Conservation (phyloP, 2,797 vertebrate species). For the Mormyrops attenuatus region DNA sequence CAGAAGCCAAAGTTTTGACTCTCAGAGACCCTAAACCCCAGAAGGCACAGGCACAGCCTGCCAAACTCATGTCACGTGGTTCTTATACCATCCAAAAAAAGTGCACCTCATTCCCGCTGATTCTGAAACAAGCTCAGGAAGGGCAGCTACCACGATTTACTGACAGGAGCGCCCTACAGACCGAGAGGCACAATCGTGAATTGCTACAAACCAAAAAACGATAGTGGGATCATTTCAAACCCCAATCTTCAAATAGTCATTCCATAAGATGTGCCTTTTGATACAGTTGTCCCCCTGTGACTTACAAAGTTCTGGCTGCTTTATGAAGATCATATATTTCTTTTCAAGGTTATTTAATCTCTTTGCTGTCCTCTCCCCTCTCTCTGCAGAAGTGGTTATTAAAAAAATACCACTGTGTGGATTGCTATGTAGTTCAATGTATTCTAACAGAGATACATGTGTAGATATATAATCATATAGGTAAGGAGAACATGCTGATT, state of each 20-base stretch:
- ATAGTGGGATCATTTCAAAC: conserved; percentile 13
- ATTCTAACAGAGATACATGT: conserved; percentile 38
- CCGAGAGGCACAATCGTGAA: not conserved
- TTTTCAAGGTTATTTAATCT: conserved; percentile 19
- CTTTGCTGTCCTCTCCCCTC: not conserved
- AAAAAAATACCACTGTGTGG: not conserved
- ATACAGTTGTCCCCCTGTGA: conserved; percentile 12
- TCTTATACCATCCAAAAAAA: not conserved
- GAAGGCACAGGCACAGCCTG: not conserved
- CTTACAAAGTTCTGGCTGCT: conserved; percentile 13
- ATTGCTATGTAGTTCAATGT: not conserved
- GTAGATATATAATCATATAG: not conserved
- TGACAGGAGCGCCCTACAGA: not conserved
- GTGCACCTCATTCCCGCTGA: conserved; percentile 1
- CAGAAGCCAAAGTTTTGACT: not conserved
- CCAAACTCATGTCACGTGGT: not conserved
- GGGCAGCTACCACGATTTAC: not conserved
- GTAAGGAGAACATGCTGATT: not conserved
- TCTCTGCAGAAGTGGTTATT: not conserved
- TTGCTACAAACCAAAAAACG: conserved; percentile 3
- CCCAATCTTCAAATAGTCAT: conserved; percentile 16
- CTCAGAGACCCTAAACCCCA: not conserved
- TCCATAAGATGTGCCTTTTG: conserved; percentile 23
- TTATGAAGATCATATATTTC: conserved; percentile 21
- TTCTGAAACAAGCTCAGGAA: conserved; percentile 3